Evolutionary conservation across 2,888 invertebrate species (phyloP).

Genomic region (Hirtodrosophila alboralis): DNA sequence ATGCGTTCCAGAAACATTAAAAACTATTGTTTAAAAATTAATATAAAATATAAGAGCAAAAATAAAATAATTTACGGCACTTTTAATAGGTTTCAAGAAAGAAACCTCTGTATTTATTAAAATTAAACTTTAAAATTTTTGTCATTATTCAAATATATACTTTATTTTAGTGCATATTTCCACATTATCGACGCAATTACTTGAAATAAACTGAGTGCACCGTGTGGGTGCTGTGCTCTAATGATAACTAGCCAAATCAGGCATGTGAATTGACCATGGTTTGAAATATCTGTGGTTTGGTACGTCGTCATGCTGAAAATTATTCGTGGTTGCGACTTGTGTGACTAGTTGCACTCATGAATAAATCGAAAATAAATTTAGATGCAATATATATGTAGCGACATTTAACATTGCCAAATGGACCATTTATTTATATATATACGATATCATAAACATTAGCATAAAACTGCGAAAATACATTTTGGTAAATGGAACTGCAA

Average conservation of each 20-base stretch:
- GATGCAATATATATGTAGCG: constrained; percentile 22
- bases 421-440: constrained; percentile 10
- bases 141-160: constrained; percentile 1
- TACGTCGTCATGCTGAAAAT: constrained; percentile 38
- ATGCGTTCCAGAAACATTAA: neutral
- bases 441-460: constrained; percentile 19
- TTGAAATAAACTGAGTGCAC: constrained; percentile 14
- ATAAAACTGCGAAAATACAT: constrained; percentile 18
- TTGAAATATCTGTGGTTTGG: constrained; percentile 46
- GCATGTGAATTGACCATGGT: constrained; percentile 25
- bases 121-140: no score
- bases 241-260: constrained; percentile 44
- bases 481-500: constrained; percentile 2
- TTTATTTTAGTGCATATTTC: neutral
- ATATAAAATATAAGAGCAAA: neutral
- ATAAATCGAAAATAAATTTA: constrained; percentile 40
- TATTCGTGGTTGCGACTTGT: constrained; percentile 45
- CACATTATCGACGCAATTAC: constrained; percentile 4
- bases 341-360: constrained; percentile 47
- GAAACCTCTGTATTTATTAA: no score
- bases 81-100: no score
- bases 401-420: constrained; percentile 32
- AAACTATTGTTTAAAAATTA: neutral
- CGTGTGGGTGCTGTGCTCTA: neutral
- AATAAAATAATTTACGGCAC: neutral